Evolutionary conservation across 2,888 invertebrate genomes (phyloP).

Genomic region (Leptarthrus brevirostris): DNA sequence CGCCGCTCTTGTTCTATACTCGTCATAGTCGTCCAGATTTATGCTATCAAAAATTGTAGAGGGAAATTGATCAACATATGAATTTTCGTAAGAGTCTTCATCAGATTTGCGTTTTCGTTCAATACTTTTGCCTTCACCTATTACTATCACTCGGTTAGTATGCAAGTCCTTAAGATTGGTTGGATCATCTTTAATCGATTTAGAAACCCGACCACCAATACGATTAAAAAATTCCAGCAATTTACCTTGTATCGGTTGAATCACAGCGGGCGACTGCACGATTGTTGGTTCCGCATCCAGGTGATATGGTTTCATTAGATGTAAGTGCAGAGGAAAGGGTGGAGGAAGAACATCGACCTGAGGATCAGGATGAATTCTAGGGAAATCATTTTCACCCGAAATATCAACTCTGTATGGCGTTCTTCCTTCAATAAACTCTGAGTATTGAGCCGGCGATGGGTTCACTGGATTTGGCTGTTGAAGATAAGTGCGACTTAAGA

Average conservation of each 20-base stretch:
- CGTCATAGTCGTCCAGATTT: slow-evolving; percentile 8
- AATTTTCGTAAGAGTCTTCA: background rate
- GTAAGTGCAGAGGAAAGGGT: slow-evolving; percentile 61
- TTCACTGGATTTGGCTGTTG: background rate
- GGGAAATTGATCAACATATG: background rate
- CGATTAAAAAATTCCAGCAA: slow-evolving; percentile 36
- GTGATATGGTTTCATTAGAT: slow-evolving; percentile 63
- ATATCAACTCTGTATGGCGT: slow-evolving; percentile 79
- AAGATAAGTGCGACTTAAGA: background rate
- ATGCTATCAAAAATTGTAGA: slow-evolving; percentile 17
- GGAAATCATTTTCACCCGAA: slow-evolving; percentile 54
- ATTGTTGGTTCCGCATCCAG: slow-evolving; percentile 63
- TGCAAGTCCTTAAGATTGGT: slow-evolving; percentile 23
- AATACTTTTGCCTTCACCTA: slow-evolving; percentile 5
- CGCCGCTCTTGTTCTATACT: slow-evolving; percentile 22
- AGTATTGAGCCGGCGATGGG: background rate
- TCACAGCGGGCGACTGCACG: slow-evolving; percentile 59
- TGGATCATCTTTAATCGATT: slow-evolving; percentile 30
- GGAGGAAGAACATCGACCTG: slow-evolving; percentile 66
- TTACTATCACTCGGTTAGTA: slow-evolving; percentile 34
- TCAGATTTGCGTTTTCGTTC: background rate
- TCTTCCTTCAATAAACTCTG: slow-evolving; percentile 74
- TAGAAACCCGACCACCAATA: slow-evolving; percentile 38
- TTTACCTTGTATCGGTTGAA: slow-evolving; percentile 57
- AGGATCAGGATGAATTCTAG: slow-evolving; percentile 50